phyloP scores from a whole-genome alignment of 2,797 vertebrate genomes.

The Acanthiza pusilla region DNA sequence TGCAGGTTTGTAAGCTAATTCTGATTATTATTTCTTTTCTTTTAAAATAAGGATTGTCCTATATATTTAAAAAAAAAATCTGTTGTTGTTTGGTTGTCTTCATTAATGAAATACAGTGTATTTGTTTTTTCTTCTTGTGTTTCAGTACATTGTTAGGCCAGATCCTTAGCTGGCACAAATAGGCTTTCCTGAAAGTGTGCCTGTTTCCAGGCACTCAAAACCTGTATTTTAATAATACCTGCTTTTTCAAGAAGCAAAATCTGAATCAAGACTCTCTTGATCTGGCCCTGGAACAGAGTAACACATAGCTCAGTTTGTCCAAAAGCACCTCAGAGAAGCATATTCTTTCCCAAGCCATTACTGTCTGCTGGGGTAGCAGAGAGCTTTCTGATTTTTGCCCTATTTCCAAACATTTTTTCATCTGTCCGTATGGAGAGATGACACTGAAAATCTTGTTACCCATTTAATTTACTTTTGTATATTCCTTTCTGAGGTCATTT shows the following conservation, averaged over 20 bases:
- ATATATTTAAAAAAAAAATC: background rate
- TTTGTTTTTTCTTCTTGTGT: background rate
- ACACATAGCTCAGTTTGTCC: background rate
- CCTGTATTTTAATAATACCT: background rate
- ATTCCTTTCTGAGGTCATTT: background rate
- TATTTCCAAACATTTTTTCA: background rate
- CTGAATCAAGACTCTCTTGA: background rate
- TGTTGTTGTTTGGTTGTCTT: background rate
- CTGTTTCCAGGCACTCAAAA: background rate
- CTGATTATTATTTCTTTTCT: background rate
- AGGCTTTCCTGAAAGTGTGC: background rate
- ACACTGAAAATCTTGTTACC: background rate
- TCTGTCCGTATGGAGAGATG: background rate
- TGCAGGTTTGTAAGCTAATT: constrained; percentile 83
- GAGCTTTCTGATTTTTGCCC: background rate
- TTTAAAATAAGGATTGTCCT: background rate
- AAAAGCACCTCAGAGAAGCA: background rate
- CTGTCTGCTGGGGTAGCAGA: background rate
- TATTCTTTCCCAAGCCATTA: background rate
- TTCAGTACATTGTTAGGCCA: background rate
- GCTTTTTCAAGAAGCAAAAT: background rate
- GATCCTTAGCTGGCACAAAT: background rate
- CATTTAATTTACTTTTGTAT: background rate
- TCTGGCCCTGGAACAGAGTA: background rate
- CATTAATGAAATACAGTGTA: background rate